Percentiles rank a stretch among this genome's conserved stretches.
These are phyloP conservation scores for Lerista edwardsae DNA, from an alignment of 2,797 vertebrate species.

Conservation along the genomic window DNA sequence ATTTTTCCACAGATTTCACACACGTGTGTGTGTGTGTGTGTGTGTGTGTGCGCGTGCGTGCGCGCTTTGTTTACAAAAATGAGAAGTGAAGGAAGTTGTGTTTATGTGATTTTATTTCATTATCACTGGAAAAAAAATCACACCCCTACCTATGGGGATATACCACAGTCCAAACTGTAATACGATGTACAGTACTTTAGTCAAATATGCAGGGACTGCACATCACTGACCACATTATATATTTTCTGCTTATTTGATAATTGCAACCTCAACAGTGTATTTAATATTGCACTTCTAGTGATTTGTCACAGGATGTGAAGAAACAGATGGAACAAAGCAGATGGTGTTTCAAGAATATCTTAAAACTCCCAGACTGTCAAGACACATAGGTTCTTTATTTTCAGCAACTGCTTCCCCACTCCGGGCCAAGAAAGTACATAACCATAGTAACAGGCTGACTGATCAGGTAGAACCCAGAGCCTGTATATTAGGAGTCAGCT, in stretches of 20 bases:
- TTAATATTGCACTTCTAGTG: constrained; percentile 4
- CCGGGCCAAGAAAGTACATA: constrained; percentile 5
- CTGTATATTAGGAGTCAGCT: neutral
- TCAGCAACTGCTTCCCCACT: constrained; percentile 7
- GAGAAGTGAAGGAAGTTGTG: too few relatives aligned
- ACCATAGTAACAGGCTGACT: constrained; percentile 25
- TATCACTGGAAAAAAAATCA: too few relatives aligned
- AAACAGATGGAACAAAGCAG: constrained; percentile 30
- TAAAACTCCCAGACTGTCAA: constrained; percentile 25
- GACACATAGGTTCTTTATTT: constrained; percentile 10
- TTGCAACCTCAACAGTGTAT: neutral
- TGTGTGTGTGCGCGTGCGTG: too few relatives aligned
- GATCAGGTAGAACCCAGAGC: neutral
- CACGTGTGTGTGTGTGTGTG: too few relatives aligned
- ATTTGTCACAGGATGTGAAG: constrained; percentile 19
- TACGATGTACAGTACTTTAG: neutral
- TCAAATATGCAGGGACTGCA: neutral
- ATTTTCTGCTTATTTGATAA: neutral
- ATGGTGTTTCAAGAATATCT: constrained; percentile 38
- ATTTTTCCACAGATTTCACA: too few relatives aligned
- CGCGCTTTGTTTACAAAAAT: too few relatives aligned
- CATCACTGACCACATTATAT: neutral
- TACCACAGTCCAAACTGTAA: neutral
- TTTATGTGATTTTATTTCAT: too few relatives aligned
- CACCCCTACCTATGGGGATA: neutral